Conservation (phyloP, 2,797 vertebrate species). For the Microhierax caerulescens region DNA sequence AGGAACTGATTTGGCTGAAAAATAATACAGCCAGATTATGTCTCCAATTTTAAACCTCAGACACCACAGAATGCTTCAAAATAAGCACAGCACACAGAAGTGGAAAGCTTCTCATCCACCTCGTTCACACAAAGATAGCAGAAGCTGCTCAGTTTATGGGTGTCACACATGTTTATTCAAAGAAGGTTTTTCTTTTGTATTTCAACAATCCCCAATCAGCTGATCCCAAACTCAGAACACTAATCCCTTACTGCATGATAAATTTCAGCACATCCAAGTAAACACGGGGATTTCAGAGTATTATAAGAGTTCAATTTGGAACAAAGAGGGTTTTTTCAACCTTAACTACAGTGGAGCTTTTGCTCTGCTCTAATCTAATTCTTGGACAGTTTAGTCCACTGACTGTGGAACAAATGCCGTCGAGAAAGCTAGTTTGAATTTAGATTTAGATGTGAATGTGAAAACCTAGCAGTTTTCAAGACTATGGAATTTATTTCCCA, state of each 20-base stretch:
- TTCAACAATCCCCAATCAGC: neutral
- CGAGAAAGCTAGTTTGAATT: neutral
- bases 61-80: neutral
- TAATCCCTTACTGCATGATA: neutral
- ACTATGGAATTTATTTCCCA: neutral
- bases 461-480: neutral
- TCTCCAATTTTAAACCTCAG: neutral
- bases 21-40: neutral
- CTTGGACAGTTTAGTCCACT: neutral
- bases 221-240: neutral
- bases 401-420: neutral
- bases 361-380: neutral
- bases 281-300: neutral
- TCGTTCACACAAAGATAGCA: neutral
- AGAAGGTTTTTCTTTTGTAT: neutral
- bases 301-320: neutral
- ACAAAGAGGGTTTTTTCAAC: neutral
- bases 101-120: neutral
- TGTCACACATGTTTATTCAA: neutral
- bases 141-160: neutral
- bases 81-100: neutral
- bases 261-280: neutral
- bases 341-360: neutral
- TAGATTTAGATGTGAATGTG: neutral
- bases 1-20: neutral